phyloP scores from a whole-genome alignment of 2,888 invertebrate species.

The Epirrita christyi region DNA sequence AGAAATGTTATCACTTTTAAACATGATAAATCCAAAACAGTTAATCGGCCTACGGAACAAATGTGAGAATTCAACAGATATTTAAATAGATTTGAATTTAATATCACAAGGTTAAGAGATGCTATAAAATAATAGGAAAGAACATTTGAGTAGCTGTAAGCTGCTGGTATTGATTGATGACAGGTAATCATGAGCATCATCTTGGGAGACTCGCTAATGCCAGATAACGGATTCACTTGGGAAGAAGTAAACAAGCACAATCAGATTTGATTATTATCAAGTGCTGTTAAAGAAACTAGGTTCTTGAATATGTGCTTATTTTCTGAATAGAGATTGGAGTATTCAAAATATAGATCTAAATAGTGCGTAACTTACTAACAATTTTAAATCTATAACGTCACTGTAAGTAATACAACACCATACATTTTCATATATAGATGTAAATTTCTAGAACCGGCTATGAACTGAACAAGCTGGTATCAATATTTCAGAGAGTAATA shows the following conservation, averaged over 20 bases:
- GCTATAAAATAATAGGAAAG: constrained; percentile 29
- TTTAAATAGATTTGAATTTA: constrained; percentile 25
- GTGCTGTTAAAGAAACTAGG: too few relatives aligned
- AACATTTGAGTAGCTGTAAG: constrained; percentile 18
- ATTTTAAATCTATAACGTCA: constrained; percentile 4
- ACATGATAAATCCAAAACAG: constrained; percentile 17
- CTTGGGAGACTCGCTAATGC: background rate
- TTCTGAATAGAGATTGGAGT: too few relatives aligned
- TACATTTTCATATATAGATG: constrained; percentile 29
- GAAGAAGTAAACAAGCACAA: background rate
- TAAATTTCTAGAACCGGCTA: constrained; percentile 41
- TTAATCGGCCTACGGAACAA: constrained; percentile 8
- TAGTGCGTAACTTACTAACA: background rate
- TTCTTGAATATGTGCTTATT: too few relatives aligned
- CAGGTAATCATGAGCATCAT: constrained; percentile 12
- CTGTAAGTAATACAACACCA: constrained; percentile 2
- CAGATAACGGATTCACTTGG: background rate
- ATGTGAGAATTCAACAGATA: constrained; percentile 15
- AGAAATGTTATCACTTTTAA: constrained; percentile 17
- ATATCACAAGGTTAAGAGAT: constrained; percentile 20
- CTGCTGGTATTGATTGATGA: constrained; percentile 44
- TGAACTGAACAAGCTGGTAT: constrained; percentile 36
- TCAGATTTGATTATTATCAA: too few relatives aligned
- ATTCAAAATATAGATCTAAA: too few relatives aligned
- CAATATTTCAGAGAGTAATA: constrained; percentile 24